Percentiles rank a stretch among this genome's conserved stretches.
phyloP scores from a whole-genome alignment of 2,113 vertebrate genomes.

The Nansenia antarctica region DNA sequence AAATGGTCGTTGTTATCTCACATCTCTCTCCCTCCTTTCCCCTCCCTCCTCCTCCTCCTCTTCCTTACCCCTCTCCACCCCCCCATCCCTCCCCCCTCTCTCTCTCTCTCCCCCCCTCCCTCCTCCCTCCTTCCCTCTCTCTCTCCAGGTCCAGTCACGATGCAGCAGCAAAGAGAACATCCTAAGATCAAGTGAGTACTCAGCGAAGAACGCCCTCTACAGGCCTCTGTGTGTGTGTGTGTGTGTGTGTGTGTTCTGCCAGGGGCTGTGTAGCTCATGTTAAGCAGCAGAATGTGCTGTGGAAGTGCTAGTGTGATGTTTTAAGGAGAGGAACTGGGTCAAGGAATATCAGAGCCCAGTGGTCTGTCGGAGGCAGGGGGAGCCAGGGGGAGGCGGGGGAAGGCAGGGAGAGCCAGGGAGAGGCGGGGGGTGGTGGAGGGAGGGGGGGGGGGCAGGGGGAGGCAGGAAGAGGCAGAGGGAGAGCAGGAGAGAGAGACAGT shows the following conservation, averaged over 20 bases:
- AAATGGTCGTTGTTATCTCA: constrained; percentile 53
- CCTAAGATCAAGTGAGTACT: constrained; percentile 97
- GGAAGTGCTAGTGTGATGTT: constrained; percentile 56
- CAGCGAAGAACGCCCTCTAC: background rate
- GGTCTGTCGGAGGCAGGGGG: constrained; percentile 44
- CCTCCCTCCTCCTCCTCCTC: no score
- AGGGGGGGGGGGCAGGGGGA: no score
- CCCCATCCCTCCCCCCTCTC: constrained; percentile 12
- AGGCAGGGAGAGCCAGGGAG: no score
- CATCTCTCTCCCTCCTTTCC: constrained; percentile 11
- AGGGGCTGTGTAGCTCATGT: constrained; percentile 64
- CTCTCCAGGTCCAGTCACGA: constrained; percentile 95
- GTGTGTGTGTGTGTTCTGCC: constrained; percentile 32
- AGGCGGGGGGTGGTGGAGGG: no score
- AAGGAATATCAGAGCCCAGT: constrained; percentile 65
- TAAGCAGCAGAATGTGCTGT: constrained; percentile 59
- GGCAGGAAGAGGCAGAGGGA: no score
- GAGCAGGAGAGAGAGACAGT: no score
- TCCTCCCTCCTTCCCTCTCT: constrained; percentile 41
- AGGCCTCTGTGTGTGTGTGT: constrained; percentile 6
- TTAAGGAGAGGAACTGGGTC: constrained; percentile 69
- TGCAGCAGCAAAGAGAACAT: constrained; percentile 99
- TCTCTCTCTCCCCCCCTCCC: background rate
- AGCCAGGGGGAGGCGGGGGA: no score
- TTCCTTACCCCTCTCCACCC: constrained; percentile 72